phyloP scores from a whole-genome alignment of 1,140 invertebrate species.

The Neodiprion lecontei region DNA sequence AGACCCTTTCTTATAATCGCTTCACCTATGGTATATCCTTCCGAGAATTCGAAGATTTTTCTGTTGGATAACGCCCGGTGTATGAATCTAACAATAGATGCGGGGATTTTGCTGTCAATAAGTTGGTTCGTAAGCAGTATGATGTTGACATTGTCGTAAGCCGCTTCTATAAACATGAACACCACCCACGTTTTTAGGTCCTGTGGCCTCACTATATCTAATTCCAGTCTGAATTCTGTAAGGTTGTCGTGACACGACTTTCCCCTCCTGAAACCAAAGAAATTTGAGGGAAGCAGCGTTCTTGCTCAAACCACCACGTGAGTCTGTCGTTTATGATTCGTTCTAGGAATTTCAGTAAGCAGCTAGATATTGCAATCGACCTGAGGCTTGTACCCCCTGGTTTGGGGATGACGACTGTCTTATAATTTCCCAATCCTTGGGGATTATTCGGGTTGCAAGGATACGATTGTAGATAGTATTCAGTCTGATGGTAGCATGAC shows the following conservation, averaged over 20 bases:
- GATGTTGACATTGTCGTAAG: constrained; percentile 30
- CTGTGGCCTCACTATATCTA: constrained; percentile 9
- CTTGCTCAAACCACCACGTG: background rate
- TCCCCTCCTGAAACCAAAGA: constrained; percentile 29
- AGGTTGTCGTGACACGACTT: constrained; percentile 29
- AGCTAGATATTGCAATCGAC: background rate
- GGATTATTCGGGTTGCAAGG: background rate
- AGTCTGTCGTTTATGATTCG: background rate
- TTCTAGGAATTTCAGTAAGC: background rate
- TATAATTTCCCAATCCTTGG: background rate
- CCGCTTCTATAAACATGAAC: constrained; percentile 32
- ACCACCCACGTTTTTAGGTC: constrained; percentile 11
- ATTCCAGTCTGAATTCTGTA: constrained; percentile 16
- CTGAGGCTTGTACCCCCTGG: background rate
- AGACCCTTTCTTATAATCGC: too few relatives aligned
- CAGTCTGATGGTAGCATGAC: background rate
- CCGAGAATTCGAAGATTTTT: too few relatives aligned
- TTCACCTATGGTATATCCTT: too few relatives aligned
- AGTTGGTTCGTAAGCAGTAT: constrained; percentile 10
- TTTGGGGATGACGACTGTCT: background rate
- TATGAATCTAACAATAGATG: background rate
- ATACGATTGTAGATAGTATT: background rate
- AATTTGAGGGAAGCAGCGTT: constrained; percentile 1
- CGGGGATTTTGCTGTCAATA: background rate
- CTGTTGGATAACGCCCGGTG: background rate